phyloP scores from a whole-genome alignment of 1,140 invertebrate species.

The Lordiphosa mommai region DNA sequence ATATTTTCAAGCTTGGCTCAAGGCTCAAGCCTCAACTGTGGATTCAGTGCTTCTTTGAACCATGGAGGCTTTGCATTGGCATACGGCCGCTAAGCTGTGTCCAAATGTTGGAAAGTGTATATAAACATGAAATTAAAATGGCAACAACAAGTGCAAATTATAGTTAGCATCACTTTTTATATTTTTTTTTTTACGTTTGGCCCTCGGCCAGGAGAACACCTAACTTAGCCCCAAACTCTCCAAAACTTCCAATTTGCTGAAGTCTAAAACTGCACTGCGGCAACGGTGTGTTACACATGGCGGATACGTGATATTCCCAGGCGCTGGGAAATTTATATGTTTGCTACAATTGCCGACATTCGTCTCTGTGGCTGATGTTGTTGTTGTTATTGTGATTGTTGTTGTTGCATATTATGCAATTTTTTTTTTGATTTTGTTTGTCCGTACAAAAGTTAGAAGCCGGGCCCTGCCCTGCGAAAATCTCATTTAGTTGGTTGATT shows the following conservation, averaged over 20 bases:
- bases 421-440: neutral
- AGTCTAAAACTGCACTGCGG: constrained; percentile 39
- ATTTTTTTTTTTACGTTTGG: constrained; percentile 9
- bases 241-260: constrained; percentile 10
- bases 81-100: too few relatives aligned
- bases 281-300: constrained; percentile 30
- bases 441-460: constrained; percentile 27
- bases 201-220: constrained; percentile 20
- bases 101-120: constrained; percentile 4
- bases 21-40: too few relatives aligned
- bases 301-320: constrained; percentile 48
- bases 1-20: too few relatives aligned
- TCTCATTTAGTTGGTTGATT: constrained; percentile 37
- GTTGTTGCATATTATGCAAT: constrained; percentile 22
- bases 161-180: constrained; percentile 36
- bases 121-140: constrained; percentile 37
- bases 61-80: too few relatives aligned
- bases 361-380: constrained; percentile 12
- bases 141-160: constrained; percentile 30
- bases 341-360: constrained; percentile 9
- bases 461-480: constrained; percentile 15
- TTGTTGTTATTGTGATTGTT: constrained; percentile 11
- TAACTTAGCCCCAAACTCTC: neutral
- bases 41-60: too few relatives aligned
- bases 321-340: constrained; percentile 36